Evolutionary conservation across 2,888 invertebrate species (phyloP).

Genomic region (Acleris literana): DNA sequence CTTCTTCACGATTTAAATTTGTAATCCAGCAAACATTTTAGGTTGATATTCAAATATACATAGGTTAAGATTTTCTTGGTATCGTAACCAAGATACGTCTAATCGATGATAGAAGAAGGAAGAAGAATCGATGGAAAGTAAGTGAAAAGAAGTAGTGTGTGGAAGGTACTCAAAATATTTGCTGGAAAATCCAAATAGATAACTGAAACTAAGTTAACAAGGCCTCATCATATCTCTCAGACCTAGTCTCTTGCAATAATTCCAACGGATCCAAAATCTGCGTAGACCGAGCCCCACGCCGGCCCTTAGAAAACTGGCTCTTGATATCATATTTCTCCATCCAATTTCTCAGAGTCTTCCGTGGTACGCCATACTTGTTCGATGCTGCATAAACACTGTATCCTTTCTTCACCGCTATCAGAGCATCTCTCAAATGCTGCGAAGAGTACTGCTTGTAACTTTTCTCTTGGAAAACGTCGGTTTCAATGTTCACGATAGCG

Average conservation of each 20-base stretch:
- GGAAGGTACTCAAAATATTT: too few relatives aligned
- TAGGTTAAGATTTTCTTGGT: too few relatives aligned
- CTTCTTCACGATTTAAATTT: too few relatives aligned
- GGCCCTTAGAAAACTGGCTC: slow-evolving; percentile 79
- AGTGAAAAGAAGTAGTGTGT: too few relatives aligned
- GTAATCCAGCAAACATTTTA: too few relatives aligned
- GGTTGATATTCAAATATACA: too few relatives aligned
- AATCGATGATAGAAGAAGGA: too few relatives aligned
- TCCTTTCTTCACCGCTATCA: slow-evolving; percentile 80
- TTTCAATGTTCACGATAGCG: slow-evolving; percentile 76
- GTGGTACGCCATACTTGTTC: slow-evolving; percentile 80
- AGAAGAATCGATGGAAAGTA: too few relatives aligned
- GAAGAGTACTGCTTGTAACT: slow-evolving; percentile 81
- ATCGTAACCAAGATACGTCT: too few relatives aligned
- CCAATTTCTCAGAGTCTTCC: slow-evolving; percentile 83
- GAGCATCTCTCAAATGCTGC: slow-evolving; percentile 74
- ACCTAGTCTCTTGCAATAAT: slow-evolving; percentile 63
- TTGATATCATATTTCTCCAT: slow-evolving; percentile 84
- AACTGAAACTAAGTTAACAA: slow-evolving; percentile 29
- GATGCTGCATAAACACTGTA: slow-evolving; percentile 83
- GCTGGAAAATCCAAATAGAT: not conserved
- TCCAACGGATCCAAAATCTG: slow-evolving; percentile 72
- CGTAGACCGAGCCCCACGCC: slow-evolving; percentile 66
- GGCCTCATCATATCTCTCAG: slow-evolving; percentile 61
- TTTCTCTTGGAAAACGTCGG: slow-evolving; percentile 78